phyloP scores from a whole-genome alignment of 2,113 vertebrate species.

The Sorex fumeus region DNA sequence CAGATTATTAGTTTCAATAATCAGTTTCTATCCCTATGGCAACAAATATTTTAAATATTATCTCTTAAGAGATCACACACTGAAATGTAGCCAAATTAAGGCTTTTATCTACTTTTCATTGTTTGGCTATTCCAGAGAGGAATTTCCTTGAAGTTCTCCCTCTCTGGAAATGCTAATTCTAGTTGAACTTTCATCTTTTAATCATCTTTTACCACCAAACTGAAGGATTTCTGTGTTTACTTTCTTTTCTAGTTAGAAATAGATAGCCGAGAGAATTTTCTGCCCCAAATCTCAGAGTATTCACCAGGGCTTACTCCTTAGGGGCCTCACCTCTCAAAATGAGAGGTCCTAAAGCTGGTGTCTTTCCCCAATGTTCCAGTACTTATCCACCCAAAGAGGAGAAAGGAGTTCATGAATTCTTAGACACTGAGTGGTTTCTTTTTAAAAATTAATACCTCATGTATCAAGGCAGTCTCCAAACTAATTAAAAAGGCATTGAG shows the following conservation, averaged over 20 bases:
- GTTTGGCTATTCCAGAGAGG: background rate
- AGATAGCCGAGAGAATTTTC: background rate
- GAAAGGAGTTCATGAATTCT: background rate
- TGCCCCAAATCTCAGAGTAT: background rate
- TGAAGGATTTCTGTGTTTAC: background rate
- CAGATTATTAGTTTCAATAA: background rate
- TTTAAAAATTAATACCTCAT: background rate
- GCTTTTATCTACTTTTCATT: background rate
- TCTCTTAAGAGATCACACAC: background rate
- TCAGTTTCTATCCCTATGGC: background rate
- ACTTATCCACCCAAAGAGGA: background rate
- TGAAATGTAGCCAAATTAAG: background rate
- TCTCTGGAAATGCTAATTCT: background rate
- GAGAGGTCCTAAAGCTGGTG: background rate
- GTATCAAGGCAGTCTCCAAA: background rate
- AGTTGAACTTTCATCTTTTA: background rate
- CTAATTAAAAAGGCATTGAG: background rate
- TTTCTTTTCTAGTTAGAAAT: background rate
- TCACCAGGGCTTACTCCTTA: background rate
- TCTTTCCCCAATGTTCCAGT: too few relatives aligned
- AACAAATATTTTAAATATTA: background rate
- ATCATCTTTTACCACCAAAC: background rate
- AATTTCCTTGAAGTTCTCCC: background rate
- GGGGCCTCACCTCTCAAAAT: background rate
- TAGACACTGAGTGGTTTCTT: background rate